Percentiles rank a stretch among this genome's conserved stretches.
phyloP scores from a whole-genome alignment of 2,113 vertebrate genomes.

The Cynoglossus semilaevis region DNA sequence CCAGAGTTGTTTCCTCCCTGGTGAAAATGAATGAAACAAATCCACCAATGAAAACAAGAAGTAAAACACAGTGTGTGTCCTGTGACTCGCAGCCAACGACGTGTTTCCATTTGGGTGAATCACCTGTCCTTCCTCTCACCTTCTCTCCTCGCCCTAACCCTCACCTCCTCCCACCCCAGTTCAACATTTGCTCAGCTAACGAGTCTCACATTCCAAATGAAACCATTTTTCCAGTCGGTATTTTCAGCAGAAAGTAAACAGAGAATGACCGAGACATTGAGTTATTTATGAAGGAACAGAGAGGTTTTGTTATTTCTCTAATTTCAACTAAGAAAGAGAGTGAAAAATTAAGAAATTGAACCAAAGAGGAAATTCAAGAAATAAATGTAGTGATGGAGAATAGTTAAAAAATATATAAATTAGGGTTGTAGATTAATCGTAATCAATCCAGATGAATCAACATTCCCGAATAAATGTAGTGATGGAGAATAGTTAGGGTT shows the following conservation, averaged over 20 bases:
- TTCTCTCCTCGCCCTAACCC: too few relatives aligned
- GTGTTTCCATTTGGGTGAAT: neutral
- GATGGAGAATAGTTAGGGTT: too few relatives aligned
- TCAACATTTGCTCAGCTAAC: neutral
- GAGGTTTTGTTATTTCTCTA: too few relatives aligned
- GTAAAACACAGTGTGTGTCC: neutral
- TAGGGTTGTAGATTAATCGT: too few relatives aligned
- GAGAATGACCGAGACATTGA: neutral
- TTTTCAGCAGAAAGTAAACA: neutral
- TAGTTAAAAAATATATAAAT: too few relatives aligned
- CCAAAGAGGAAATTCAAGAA: too few relatives aligned
- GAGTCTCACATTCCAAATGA: neutral
- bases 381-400: too few relatives aligned
- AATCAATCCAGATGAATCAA: too few relatives aligned
- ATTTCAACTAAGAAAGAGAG: too few relatives aligned
- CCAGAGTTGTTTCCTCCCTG: too few relatives aligned
- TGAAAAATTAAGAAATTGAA: too few relatives aligned
- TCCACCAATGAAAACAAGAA: neutral
- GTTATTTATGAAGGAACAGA: neutral
- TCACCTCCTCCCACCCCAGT: neutral
- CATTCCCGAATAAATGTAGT: too few relatives aligned
- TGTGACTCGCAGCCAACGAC: neutral
- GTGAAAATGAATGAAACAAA: neutral
- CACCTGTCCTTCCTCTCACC: neutral
- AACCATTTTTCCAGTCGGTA: neutral